Base-by-base conservation (phyloP, 2,113 vertebrate genomes). In the Lucifuga dentata region DNA sequence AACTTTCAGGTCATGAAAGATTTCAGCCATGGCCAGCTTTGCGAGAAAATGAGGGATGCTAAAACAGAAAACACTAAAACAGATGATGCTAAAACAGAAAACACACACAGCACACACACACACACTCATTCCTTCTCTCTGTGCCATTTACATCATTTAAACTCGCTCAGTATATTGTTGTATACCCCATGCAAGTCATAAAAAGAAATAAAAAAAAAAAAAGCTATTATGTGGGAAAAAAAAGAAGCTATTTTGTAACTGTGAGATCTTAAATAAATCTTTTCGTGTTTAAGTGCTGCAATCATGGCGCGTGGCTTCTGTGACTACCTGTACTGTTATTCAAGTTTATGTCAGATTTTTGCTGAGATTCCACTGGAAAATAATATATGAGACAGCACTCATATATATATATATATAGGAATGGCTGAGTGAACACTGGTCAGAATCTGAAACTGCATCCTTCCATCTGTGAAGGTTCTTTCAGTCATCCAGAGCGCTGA, bases 221-320 rank as follows among this genome's bases (percentile, higher is more conserved):
- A 68, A 32, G 40, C 10, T 84, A 61, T 78, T 78, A 45, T 77
- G 57, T 81, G 40, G 68, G 49, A 57, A 21, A 24, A 77, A 69
- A 43, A 73, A 19, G 67, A 48, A 46, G 55, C 76, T 72, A 83
- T 89, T 91, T 90, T 90, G 80, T 90, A 85, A 85, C 13, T 81
- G 87, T 89, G 76, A 82, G 45, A 78, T 23, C 35, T 69, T 53
- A 56, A 91, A 88, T 90, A 89, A 91, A 90, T 76, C 32, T 73
- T 73, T 90, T 77, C 6, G 65, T 89, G 81, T 86, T 49, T 3
- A 85, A 85, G 80, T 88, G 86, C 79, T 90, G 90, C 89, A 91
- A 89, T 76, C 52, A 58, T 21, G 45, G 4, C 1, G 20, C 36
- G 53, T 11, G 70, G 50, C 51, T 53, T 73, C 33, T 73, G 32